Conservation (phyloP, 2,888 invertebrate genomes). For the Hypolimnas misippus region DNA sequence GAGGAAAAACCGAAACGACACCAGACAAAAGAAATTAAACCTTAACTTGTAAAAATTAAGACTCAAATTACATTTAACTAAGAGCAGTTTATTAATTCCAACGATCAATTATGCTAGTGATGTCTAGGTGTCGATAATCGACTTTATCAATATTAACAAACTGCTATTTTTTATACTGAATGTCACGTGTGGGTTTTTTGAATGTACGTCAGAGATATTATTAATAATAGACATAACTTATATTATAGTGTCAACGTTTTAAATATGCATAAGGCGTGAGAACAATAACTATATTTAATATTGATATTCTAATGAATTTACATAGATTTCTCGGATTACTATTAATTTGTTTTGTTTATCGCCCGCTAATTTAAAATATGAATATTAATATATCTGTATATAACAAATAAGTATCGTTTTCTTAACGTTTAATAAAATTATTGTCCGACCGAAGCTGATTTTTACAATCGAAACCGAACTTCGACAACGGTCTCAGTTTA, state of each 20-base stretch:
- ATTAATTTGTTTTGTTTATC: too few species aligned
- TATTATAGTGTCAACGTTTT: background rate
- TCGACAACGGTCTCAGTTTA: too few species aligned
- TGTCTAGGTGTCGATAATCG: constrained; percentile 42
- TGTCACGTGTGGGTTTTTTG: constrained; percentile 1
- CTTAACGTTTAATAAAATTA: too few species aligned
- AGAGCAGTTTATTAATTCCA: constrained; percentile 53
- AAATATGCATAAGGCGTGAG: background rate
- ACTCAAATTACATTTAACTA: constrained; percentile 42
- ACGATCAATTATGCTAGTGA: constrained; percentile 50
- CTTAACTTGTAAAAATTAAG: constrained; percentile 43
- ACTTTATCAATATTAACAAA: constrained; percentile 3
- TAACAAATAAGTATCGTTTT: too few species aligned
- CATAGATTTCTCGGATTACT: too few species aligned
- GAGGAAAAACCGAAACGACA: constrained; percentile 63
- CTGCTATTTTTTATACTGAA: background rate
- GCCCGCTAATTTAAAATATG: too few species aligned
- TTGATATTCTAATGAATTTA: too few species aligned
- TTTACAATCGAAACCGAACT: too few species aligned
- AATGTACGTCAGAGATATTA: background rate
- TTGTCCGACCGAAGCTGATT: too few species aligned
- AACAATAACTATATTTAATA: background rate
- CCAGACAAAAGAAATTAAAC: constrained; percentile 44
- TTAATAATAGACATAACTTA: background rate
- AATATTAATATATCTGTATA: too few species aligned